Evolutionary conservation across 2,888 invertebrate species (phyloP).

Genomic region (Netelia fuscicornis): DNA sequence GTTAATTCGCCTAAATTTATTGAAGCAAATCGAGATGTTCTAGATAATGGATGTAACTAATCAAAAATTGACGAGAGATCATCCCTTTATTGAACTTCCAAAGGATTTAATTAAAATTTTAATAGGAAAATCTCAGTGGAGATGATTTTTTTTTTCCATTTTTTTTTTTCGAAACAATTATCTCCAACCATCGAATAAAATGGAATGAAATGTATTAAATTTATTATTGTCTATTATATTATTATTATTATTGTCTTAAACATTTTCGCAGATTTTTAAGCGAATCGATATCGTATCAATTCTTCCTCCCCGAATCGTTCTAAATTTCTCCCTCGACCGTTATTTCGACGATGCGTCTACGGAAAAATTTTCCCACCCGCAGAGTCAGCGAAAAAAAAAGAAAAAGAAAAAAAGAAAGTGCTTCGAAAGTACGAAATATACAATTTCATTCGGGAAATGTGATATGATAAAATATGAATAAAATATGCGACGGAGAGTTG

Average conservation of each 20-base stretch:
- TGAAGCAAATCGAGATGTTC: slow-evolving; percentile 66
- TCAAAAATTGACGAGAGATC: slow-evolving; percentile 31
- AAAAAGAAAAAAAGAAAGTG: slow-evolving; percentile 13
- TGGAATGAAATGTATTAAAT: no score
- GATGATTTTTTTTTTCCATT: neutral
- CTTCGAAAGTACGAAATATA: neutral
- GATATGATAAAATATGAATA: slow-evolving; percentile 47
- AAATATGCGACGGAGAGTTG: slow-evolving; percentile 27
- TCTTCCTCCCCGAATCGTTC: neutral
- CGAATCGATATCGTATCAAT: slow-evolving; percentile 1
- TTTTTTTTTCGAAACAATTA: neutral
- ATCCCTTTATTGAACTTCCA: no score
- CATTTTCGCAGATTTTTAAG: slow-evolving; percentile 9
- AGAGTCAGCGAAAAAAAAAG: slow-evolving; percentile 23
- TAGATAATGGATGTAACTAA: slow-evolving; percentile 28
- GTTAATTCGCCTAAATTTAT: slow-evolving; percentile 41
- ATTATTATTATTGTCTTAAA: neutral
- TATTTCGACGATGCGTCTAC: neutral
- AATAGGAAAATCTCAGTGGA: neutral
- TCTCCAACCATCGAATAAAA: neutral
- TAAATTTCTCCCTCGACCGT: neutral
- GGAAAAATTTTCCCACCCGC: neutral
- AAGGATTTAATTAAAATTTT: neutral
- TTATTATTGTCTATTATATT: no score
- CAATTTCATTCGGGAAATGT: slow-evolving; percentile 22